Evolutionary conservation across 2,113 vertebrate genomes (phyloP), one percentile per base, ranked within the genome.

Genomic region (Amia ocellicauda): DNA sequence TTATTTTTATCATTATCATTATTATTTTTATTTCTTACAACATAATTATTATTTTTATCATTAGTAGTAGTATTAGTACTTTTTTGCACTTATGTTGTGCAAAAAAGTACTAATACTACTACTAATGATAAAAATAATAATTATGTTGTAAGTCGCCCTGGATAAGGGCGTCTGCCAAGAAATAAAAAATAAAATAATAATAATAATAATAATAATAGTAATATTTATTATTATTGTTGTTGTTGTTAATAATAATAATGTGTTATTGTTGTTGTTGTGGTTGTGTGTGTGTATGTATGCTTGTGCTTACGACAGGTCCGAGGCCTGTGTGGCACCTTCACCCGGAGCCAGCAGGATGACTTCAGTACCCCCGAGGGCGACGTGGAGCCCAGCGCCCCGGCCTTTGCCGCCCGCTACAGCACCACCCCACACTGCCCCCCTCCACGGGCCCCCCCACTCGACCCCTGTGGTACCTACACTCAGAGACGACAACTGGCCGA

Each of bases 251-350:
- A 52, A 20, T 42, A 7, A 22, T 2, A 36, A n/a, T 63, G 19
- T 40, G 10, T 43, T 2, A 53, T 19, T 54, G 28, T 52, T 22
- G 3, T 26, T 22, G 20, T 31, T 47, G 40, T n/a, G n/a, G n/a
- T n/a, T n/a, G n/a, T n/a, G n/a, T n/a, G n/a, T n/a, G n/a, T n/a
- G n/a, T n/a, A n/a, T 49, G 31, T 16, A 40, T 51, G 5, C 19
- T 0, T 56, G n/a, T n/a, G 7, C n/a, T n/a, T n/a, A n/a, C n/a
- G n/a, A n/a, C 64, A 96, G 96, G 93, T 98, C 1, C 91, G 89
- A 0, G 94, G 94, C 1, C 80, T 98, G 11, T 98, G 94, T 7
- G 94, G 94, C 31, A 97, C 94, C 1, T 87, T 93, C 70, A 95
- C 88, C 36, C 92, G 94, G 89, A 91, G 84, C 78, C 93, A 93